Conservation (phyloP, 2,113 vertebrate genomes). For the Cairina moschata region DNA sequence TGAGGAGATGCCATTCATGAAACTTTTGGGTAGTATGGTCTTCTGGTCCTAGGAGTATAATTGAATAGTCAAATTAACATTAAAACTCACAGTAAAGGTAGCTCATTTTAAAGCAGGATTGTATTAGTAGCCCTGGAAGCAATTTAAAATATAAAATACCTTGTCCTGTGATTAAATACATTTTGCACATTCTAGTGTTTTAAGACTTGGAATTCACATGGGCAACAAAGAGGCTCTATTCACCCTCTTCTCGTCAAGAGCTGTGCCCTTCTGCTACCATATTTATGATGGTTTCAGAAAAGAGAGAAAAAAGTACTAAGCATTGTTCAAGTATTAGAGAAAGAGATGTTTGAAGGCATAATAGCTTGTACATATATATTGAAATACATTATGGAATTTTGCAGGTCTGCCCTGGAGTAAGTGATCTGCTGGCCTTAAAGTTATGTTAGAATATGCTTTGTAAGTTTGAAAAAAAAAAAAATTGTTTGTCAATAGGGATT, state of each 20-base stretch:
- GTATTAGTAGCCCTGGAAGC: neutral
- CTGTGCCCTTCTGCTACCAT: neutral
- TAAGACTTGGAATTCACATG: conserved; percentile 28
- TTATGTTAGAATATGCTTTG: neutral
- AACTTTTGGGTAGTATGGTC: neutral
- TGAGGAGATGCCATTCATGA: neutral
- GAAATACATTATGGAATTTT: neutral
- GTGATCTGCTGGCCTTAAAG: neutral
- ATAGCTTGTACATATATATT: neutral
- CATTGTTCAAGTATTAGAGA: conserved; percentile 2
- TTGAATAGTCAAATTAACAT: neutral
- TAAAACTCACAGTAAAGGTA: neutral
- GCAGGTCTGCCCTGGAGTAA: neutral
- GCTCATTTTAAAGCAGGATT: neutral
- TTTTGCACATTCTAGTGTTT: conserved; percentile 49
- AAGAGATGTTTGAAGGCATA: neutral
- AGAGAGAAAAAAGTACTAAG: neutral
- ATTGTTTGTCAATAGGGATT: neutral
- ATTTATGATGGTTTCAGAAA: conserved; percentile 1
- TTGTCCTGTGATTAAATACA: neutral
- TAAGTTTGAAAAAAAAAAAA: neutral
- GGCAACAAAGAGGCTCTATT: conserved; percentile 2
- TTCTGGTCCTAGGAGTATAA: neutral
- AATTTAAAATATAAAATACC: neutral
- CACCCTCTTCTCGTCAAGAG: neutral